Conservation (phyloP, 2,888 invertebrate species). For the Steinernema hermaphroditum region DNA sequence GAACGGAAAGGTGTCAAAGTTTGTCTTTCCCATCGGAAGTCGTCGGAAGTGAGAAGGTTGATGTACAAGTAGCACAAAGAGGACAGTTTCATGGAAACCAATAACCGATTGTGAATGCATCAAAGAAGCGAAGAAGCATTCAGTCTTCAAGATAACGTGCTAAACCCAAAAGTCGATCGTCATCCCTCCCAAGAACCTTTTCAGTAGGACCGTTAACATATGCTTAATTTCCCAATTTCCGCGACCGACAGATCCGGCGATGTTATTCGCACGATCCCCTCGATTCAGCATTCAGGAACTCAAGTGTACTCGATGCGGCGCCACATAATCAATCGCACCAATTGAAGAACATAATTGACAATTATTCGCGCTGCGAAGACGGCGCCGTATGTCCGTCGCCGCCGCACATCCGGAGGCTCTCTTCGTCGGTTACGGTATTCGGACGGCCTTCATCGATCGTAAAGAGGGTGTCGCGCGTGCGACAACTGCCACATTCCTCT, state of each 20-base stretch:
- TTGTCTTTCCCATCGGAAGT: constrained; percentile 13
- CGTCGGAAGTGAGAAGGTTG: not conserved
- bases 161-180: no score
- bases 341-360: constrained; percentile 26
- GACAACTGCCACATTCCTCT: constrained; percentile 1
- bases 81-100: no score
- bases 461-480: constrained; percentile 7
- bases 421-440: constrained; percentile 3
- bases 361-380: constrained; percentile 18
- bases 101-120: no score
- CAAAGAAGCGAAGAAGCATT: no score
- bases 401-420: constrained; percentile 11
- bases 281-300: constrained; percentile 10
- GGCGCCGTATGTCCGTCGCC: not conserved
- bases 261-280: constrained; percentile 1
- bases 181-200: no score
- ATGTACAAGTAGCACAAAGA: no score
- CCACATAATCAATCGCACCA: constrained; percentile 26
- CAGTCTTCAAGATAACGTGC: no score
- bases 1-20: not conserved
- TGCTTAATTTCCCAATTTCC: not conserved
- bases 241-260: not conserved
- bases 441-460: constrained; percentile 17
- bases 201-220: no score
- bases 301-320: constrained; percentile 23